Conservation (phyloP, 2,888 invertebrate species). For the Rhamphomyia laevipes region DNA sequence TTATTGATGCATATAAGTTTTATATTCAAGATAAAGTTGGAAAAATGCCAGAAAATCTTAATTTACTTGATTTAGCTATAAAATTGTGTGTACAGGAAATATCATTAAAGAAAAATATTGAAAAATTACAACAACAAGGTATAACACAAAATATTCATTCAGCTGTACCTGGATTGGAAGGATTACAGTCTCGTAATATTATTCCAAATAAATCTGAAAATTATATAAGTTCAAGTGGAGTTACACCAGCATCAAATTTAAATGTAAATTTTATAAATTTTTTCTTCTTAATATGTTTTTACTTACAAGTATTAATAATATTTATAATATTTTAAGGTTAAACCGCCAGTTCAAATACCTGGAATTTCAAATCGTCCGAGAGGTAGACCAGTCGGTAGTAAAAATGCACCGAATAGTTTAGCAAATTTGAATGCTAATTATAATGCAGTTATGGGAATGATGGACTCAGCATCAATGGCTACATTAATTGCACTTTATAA, state of each 20-base stretch:
- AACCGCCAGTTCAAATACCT: constrained; percentile 20
- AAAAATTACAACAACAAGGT: constrained; percentile 21
- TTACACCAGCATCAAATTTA: background rate
- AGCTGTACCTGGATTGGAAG: background rate
- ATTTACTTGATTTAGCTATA: constrained; percentile 53
- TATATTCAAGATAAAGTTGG: constrained; percentile 46
- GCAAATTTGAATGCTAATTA: constrained; percentile 3
- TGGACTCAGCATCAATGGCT: constrained; percentile 13
- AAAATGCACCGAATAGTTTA: constrained; percentile 10
- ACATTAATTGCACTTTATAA: constrained; percentile 19
- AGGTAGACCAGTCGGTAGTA: constrained; percentile 19
- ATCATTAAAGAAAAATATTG: constrained; percentile 45
- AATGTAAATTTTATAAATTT: background rate
- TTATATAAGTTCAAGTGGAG: constrained; percentile 1
- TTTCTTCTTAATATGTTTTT: too few relatives aligned
- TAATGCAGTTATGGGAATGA: constrained; percentile 6
- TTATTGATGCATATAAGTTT: constrained; percentile 59
- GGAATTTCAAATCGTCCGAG: constrained; percentile 20
- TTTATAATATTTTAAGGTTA: constrained; percentile 11
- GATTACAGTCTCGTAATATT: constrained; percentile 1
- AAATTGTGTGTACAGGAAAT: constrained; percentile 58
- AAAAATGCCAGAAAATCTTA: constrained; percentile 45
- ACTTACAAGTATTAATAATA: too few relatives aligned
- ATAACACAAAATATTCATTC: too few relatives aligned
- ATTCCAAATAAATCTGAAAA: background rate